Base-by-base conservation (phyloP, 2,888 invertebrate genomes). In the Meganola albula region DNA sequence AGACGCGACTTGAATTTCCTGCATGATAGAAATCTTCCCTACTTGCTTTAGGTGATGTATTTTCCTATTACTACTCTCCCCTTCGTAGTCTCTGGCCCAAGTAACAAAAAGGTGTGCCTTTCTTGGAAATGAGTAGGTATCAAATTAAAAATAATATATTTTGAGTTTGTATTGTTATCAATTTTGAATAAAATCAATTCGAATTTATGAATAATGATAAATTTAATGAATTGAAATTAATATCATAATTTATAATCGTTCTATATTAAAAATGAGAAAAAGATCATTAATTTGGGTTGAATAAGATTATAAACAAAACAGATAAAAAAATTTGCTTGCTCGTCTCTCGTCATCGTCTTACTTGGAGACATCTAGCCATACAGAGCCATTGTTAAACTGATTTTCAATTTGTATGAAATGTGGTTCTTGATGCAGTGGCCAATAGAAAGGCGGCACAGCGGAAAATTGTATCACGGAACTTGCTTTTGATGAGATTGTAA, bases 341-440 rank as follows among this genome's bases (percentile, higher is more conserved):
- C 18, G 22, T 24, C 10, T 14, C 24, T 10, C 28, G 24, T 25
- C 21, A 37, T 21, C 27, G 44, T 47, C 50, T 49, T 42, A 51
- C 53, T 50, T 37, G 38, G 42, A 53, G 51, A 63, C 58, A 58
- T 60, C 66, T 3, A 51, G 57, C 59, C 60, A 60, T 60, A 63
- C 63, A 65, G 62, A 62, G 74, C 79, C 74, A 69, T 71, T 57
- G 67, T 73, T 70, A 78, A 82, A 83, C 83, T 83, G 79, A 83
- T 84, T 83, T 84, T 82, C 82, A 83, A 84, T 84, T 83, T 83
- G 76, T 80, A 77, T 77, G 79, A 80, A 75, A 84, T 79, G 78
- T 77, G 73, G 76, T 75, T 74, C 72, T 65, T 65, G 74, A 63
- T 78, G 77, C 80, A 75, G 48, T 65, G 65, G 63, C 63, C 76